Evolutionary conservation across 2,888 invertebrate genomes (phyloP), one percentile per base, ranked within the genome.

Genomic region (Vanessa cardui): DNA sequence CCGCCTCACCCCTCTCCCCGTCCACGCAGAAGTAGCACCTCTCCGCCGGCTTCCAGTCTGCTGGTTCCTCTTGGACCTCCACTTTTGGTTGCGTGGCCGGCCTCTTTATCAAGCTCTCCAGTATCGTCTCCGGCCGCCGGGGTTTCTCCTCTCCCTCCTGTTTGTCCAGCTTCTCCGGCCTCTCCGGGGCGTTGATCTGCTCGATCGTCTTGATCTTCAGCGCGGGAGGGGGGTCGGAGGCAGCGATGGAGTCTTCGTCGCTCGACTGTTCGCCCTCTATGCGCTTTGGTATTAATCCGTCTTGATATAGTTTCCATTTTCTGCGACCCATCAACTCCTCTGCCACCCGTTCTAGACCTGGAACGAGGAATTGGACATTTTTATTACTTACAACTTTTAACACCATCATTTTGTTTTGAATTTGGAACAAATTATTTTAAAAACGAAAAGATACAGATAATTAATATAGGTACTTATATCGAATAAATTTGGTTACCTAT

Each of bases 241-340:
- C 83, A 76, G 87, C 90, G 83, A 87, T 88, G 79, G 90, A 88
- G 76, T 89, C 89, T 76, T 87, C 88, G 85, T 89, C 90, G 89
- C 89, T 91, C 77, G 88, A 89, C 70, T 79, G 82, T 66, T 89
- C 90, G 76, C 81, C 88, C 74, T 91, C 92, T 81, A 76, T 83
- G 76, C 88, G 85, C 80, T 88, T 88, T 83, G 90, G 90, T 81
- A 92, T 85, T 89, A 94, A 89, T 80, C 94, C 93, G 94, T 97
- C 97, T 95, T 97, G 97, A 93, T 97, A 97, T 94, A 96, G 95
- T 95, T 97, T 97, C 97, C 97, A 97, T 97, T 96, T 97, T 96
- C 97, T 96, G 94, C 97, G 96, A 95, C 97, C 97, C 97, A 97
- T 97, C 95, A 97, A 97, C 96, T 97, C 97, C 95, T 97, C 97